Evolutionary conservation across 2,888 invertebrate genomes (phyloP).

Genomic region (Odontocerum albicorne): DNA sequence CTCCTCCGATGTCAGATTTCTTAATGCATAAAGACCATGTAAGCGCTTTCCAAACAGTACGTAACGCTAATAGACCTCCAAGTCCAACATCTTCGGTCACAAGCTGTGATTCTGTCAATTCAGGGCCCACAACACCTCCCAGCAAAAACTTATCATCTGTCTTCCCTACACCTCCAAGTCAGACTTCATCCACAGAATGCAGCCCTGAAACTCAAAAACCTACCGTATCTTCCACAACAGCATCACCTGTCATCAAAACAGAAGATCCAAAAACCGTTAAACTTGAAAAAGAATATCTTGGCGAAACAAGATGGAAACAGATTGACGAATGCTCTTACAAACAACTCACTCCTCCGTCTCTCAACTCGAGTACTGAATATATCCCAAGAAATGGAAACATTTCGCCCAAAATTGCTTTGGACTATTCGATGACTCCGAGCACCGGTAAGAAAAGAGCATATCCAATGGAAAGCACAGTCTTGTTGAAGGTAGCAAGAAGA

Average conservation of each 20-base stretch:
- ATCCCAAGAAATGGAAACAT: conserved; percentile 55
- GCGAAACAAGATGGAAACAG: conserved; percentile 23
- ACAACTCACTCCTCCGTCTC: conserved; percentile 18
- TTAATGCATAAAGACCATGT: conserved; percentile 39
- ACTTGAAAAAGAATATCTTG: conserved; percentile 25
- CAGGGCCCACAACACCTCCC: conserved; percentile 57
- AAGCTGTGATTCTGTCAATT: conserved; percentile 63
- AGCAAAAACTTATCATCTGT: conserved; percentile 47
- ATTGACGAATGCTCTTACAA: conserved; percentile 18
- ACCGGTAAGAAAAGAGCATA: conserved; percentile 22
- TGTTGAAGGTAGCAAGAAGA: conserved; percentile 8
- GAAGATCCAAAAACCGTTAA: conserved; percentile 28
- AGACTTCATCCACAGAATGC: conserved; percentile 59
- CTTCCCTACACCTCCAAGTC: conserved; percentile 62
- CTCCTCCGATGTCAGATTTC: conserved; percentile 42
- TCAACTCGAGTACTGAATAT: conserved; percentile 42
- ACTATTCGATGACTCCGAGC: conserved; percentile 46
- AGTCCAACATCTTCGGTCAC: conserved; percentile 73
- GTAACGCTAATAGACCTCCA: conserved; percentile 47
- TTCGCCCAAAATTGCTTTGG: conserved; percentile 54
- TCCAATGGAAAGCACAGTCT: not conserved
- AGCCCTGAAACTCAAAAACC: conserved; percentile 56
- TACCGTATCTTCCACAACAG: conserved; percentile 59
- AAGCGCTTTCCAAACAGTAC: conserved; percentile 55
- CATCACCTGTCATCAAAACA: conserved; percentile 48